Evolutionary conservation across 2,888 invertebrate species (phyloP).

Genomic region (Habrosyne pyritoides): DNA sequence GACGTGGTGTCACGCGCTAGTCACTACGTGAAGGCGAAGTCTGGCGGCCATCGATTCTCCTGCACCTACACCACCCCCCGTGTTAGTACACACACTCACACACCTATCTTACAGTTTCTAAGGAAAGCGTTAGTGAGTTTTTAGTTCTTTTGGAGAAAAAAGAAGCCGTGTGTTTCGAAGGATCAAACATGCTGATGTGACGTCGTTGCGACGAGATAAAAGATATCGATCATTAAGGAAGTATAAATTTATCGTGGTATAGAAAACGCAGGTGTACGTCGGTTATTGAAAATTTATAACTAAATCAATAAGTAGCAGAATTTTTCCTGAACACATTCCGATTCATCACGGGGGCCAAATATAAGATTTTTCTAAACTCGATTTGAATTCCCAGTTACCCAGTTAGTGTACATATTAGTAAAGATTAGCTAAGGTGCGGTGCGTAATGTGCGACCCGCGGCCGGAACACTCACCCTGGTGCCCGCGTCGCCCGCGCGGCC

Average conservation of each 20-base stretch:
- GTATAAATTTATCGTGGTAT: no score
- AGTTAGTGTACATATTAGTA: not conserved
- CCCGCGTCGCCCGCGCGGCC: constrained; percentile 91
- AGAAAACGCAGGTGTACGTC: no score
- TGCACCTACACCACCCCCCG: constrained; percentile 53
- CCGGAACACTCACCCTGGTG: constrained; percentile 88
- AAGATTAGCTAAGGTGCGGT: not conserved
- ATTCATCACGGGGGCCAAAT: no score
- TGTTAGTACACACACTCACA: constrained; percentile 52
- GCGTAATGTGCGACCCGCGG: not conserved
- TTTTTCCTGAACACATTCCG: no score
- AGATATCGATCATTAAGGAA: not conserved
- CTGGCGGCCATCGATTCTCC: constrained; percentile 78
- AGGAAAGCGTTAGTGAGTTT: not conserved
- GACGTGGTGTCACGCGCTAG: constrained; percentile 20
- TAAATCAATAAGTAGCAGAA: no score
- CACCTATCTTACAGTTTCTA: constrained; percentile 1
- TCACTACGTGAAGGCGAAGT: constrained; percentile 77
- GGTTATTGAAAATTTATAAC: no score
- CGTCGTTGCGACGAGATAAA: not conserved
- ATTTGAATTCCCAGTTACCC: not conserved
- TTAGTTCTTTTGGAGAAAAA: not conserved
- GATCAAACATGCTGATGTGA: not conserved
- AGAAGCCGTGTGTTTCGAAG: not conserved
- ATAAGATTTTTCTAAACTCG: not conserved